Evolutionary conservation across 2,797 vertebrate genomes (phyloP).

Genomic region (Odontamblyopus lacepedii): DNA sequence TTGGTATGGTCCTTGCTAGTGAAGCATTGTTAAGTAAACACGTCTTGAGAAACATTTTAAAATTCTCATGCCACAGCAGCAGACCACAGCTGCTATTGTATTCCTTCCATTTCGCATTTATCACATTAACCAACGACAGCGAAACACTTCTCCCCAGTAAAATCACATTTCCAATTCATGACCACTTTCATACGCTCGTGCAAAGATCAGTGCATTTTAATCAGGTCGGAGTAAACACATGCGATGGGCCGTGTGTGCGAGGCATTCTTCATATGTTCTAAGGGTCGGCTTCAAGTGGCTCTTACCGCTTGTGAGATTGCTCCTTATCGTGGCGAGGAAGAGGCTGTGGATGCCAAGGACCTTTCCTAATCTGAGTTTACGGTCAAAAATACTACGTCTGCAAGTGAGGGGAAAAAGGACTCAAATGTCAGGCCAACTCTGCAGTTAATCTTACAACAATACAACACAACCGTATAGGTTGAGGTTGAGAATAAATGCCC

Average conservation of each 20-base stretch:
- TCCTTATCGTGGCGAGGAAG: conserved; percentile 31
- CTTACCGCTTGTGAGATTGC: conserved; percentile 25
- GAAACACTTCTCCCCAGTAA: conserved; percentile 21
- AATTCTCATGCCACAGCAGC: too few relatives aligned
- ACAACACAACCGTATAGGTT: conserved; percentile 43
- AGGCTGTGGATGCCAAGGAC: conserved; percentile 30
- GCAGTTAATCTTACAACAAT: conserved; percentile 50
- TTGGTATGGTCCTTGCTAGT: too few relatives aligned
- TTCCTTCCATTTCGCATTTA: conserved; percentile 16
- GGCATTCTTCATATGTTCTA: conserved; percentile 18
- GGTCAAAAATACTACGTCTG: conserved; percentile 44
- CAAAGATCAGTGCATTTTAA: conserved; percentile 31
- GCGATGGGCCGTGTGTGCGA: conserved; percentile 21
- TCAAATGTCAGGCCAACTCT: conserved; percentile 59
- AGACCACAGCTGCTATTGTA: background rate
- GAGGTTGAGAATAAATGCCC: background rate
- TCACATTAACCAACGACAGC: conserved; percentile 25
- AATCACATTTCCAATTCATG: conserved; percentile 10
- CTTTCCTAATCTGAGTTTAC: conserved; percentile 42
- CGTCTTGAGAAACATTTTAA: background rate
- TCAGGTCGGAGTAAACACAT: conserved; percentile 39
- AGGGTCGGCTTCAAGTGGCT: conserved; percentile 35
- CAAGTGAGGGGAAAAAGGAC: conserved; percentile 34
- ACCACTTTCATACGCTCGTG: conserved; percentile 15
- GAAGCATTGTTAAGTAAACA: too few relatives aligned